phyloP scores from a whole-genome alignment of 92 coral and sea anemone genomes.

The Micromussa lordhowensis region DNA sequence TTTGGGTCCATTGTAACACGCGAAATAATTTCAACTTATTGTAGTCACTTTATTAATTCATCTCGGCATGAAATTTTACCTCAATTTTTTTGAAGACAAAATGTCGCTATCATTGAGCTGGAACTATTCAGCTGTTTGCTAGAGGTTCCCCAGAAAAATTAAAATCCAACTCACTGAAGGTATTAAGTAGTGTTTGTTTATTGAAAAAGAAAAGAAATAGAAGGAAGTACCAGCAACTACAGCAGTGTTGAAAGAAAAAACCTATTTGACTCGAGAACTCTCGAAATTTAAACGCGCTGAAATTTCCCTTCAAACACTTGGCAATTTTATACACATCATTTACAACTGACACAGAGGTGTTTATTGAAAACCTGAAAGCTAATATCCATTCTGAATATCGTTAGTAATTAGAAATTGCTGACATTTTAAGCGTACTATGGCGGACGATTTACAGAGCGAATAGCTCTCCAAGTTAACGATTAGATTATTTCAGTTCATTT shows the following conservation, averaged over 20 bases:
- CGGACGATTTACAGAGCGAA: no score
- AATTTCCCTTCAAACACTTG: background rate
- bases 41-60: background rate
- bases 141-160: background rate
- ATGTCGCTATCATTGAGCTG: background rate
- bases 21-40: background rate
- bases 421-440: background rate
- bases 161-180: background rate
- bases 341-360: background rate
- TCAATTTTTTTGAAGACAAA: background rate
- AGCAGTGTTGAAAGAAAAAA: no score
- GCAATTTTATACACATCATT: background rate
- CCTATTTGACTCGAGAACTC: background rate
- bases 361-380: background rate
- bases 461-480: background rate
- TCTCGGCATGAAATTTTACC: background rate
- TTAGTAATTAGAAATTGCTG: background rate
- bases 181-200: background rate
- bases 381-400: background rate
- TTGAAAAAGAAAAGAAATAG: background rate
- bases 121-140: background rate
- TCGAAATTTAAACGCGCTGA: background rate
- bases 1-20: background rate
- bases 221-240: background rate
- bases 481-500: background rate